These are phyloP conservation scores for Micoletzkya japonica DNA, from an alignment of 2,888 invertebrate genomes.

Conservation along the genomic window DNA sequence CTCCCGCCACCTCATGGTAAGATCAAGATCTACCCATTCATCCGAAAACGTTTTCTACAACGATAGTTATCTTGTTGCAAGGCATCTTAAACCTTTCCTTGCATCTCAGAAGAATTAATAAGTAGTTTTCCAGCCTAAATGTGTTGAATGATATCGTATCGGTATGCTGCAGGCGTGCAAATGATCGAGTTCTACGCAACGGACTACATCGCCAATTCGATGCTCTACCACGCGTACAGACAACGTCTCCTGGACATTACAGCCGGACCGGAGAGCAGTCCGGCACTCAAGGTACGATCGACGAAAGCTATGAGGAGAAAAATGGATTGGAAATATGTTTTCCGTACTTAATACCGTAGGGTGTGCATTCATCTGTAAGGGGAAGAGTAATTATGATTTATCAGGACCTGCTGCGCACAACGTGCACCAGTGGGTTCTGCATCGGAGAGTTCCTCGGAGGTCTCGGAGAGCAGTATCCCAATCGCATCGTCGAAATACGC, in stretches of 20 bases:
- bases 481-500: slow-evolving; percentile 51
- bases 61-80: neutral
- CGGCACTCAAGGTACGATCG: slow-evolving; percentile 41
- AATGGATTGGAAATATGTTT: neutral
- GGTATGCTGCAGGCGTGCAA: slow-evolving; percentile 47
- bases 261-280: slow-evolving; percentile 54
- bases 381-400: neutral
- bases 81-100: neutral
- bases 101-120: neutral
- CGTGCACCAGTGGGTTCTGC: slow-evolving; percentile 58
- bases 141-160: neutral
- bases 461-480: slow-evolving; percentile 58
- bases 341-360: neutral
- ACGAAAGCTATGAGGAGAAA: neutral
- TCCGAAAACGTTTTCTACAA: neutral
- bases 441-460: slow-evolving; percentile 61
- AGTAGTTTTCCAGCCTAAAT: neutral
- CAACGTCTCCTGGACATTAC: slow-evolving; percentile 59
- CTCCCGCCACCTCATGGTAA: slow-evolving; percentile 59
- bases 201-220: slow-evolving; percentile 61
- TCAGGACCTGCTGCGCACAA: slow-evolving; percentile 55
- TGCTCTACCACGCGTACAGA: slow-evolving; percentile 61
- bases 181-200: slow-evolving; percentile 63
- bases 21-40: neutral
- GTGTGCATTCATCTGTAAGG: neutral